phyloP scores from a whole-genome alignment of 2,888 invertebrate genomes.

The Dascillus cervinus region DNA sequence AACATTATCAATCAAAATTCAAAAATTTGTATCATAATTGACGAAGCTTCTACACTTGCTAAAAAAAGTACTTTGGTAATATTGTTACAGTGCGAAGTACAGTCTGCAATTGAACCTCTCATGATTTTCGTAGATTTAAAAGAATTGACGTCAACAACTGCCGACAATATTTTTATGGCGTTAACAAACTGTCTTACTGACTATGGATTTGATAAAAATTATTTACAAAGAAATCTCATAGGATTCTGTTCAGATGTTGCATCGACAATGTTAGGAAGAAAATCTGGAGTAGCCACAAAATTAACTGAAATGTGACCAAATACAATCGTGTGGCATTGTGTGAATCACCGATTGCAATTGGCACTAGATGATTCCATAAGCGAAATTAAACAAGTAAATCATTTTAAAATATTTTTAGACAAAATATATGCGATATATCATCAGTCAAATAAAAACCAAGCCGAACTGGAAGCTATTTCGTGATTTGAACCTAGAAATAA shows the following conservation, averaged over 20 bases:
- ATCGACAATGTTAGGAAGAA: slow-evolving; percentile 5
- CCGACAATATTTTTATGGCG: slow-evolving; percentile 8
- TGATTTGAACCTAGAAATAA: slow-evolving; percentile 9
- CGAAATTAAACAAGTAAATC: slow-evolving; percentile 12
- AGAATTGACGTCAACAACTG: slow-evolving; percentile 9
- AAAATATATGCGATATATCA: slow-evolving; percentile 7
- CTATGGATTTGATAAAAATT: slow-evolving; percentile 11
- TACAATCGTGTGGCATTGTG: slow-evolving; percentile 10
- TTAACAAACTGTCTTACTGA: slow-evolving; percentile 6
- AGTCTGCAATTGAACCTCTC: slow-evolving; percentile 9
- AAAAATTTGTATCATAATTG: slow-evolving; percentile 1
- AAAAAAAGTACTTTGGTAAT: slow-evolving; percentile 8
- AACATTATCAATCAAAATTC: slow-evolving; percentile 5
- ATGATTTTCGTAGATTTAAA: slow-evolving; percentile 6
- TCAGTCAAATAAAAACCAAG: slow-evolving; percentile 10
- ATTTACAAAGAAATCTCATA: slow-evolving; percentile 7
- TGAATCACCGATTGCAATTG: slow-evolving; percentile 10
- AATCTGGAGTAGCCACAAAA: slow-evolving; percentile 6
- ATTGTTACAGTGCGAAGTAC: slow-evolving; percentile 7
- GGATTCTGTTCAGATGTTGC: slow-evolving; percentile 9
- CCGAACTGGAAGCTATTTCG: slow-evolving; percentile 6
- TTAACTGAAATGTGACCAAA: slow-evolving; percentile 3
- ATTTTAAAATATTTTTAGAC: slow-evolving; percentile 15
- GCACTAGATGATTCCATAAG: slow-evolving; percentile 13
- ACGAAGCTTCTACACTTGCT: slow-evolving; percentile 6